Percentiles rank a stretch among this genome's conserved stretches.
Conservation (phyloP, 1,140 invertebrate species). For the Solenopsis invicta region DNA sequence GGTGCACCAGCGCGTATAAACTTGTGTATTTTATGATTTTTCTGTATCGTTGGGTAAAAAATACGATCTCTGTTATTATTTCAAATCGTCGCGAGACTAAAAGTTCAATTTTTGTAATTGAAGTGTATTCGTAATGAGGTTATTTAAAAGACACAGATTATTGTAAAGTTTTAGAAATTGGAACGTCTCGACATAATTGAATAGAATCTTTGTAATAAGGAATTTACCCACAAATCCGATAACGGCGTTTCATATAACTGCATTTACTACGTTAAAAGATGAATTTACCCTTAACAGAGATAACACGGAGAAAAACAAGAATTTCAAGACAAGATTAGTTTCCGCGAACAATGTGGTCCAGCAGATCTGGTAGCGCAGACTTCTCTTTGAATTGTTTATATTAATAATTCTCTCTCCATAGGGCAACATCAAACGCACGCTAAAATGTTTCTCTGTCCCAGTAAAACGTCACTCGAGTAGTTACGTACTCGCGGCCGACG, state of each 20-base stretch:
- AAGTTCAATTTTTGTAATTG: background rate
- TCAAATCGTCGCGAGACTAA: background rate
- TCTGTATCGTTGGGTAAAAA: background rate
- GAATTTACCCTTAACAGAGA: background rate
- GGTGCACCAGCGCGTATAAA: background rate
- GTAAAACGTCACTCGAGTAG: conserved; percentile 9
- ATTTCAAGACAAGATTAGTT: conserved; percentile 13
- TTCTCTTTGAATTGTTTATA: conserved; percentile 40
- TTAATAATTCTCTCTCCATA: conserved; percentile 23
- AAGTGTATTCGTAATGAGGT: background rate
- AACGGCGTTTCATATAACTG: conserved; percentile 12
- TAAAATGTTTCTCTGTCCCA: conserved; percentile 18
- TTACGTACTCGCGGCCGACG: background rate
- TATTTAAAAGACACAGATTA: background rate
- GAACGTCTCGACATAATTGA: background rate
- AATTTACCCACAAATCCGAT: background rate
- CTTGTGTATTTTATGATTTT: conserved; percentile 8
- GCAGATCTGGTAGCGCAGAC: background rate
- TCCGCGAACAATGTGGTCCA: background rate
- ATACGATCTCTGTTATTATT: conserved; percentile 16
- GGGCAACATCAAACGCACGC: conserved; percentile 15
- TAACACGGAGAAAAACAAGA: background rate
- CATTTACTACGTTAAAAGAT: conserved; percentile 4
- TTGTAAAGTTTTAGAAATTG: background rate
- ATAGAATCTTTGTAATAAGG: background rate